Conservation (phyloP, 92 coral and sea anemone species). For the Actinostola sp. region DNA sequence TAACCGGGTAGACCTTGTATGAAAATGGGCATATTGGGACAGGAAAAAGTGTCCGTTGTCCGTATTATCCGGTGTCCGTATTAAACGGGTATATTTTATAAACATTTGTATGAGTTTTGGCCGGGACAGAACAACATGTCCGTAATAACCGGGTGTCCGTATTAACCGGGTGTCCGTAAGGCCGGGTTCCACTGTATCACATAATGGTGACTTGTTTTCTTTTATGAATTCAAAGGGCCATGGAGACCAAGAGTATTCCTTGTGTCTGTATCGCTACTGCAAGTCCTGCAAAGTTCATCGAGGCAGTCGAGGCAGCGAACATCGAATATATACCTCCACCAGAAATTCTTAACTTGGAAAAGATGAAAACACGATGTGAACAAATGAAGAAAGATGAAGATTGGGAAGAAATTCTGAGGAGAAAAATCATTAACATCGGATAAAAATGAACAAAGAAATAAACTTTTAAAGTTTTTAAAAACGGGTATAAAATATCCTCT, state of each 20-base stretch:
- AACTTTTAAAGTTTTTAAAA: too few relatives aligned
- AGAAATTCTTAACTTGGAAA: constrained; percentile 47
- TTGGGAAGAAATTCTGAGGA: constrained; percentile 74
- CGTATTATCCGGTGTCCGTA: too few relatives aligned
- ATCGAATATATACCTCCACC: constrained; percentile 62
- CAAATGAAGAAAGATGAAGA: constrained; percentile 75
- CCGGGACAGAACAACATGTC: too few relatives aligned
- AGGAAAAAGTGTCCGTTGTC: too few relatives aligned
- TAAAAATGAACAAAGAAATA: too few relatives aligned
- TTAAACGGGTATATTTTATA: too few relatives aligned
- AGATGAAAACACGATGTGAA: constrained; percentile 60
- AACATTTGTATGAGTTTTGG: too few relatives aligned
- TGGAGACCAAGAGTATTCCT: constrained; percentile 5
- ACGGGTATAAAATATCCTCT: too few relatives aligned
- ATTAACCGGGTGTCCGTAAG: too few relatives aligned
- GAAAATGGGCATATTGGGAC: too few relatives aligned
- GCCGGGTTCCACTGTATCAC: background rate
- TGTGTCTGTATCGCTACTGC: constrained; percentile 83
- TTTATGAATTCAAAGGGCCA: background rate
- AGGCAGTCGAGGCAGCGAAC: constrained; percentile 77
- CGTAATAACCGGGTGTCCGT: too few relatives aligned
- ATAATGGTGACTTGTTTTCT: background rate
- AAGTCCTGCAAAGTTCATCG: constrained; percentile 84
- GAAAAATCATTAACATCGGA: constrained; percentile 41
- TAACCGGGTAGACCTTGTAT: too few relatives aligned